Evolutionary conservation across 2,888 invertebrate genomes (phyloP).

Genomic region (Mimumesa dahlbomi): DNA sequence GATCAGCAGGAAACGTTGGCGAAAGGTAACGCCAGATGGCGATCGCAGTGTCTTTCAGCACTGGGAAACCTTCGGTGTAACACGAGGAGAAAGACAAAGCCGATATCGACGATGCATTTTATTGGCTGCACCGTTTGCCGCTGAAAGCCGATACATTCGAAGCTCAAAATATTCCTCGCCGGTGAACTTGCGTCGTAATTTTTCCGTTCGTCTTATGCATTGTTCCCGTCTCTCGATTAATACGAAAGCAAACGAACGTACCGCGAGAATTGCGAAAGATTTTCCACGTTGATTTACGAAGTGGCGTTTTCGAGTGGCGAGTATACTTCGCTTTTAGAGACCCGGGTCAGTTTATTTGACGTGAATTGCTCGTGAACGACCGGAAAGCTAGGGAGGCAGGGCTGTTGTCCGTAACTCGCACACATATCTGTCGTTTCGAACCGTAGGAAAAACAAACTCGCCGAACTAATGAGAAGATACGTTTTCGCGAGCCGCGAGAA

Average conservation of each 20-base stretch:
- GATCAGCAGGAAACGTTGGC: constrained; percentile 22
- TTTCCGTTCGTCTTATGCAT: too few species aligned
- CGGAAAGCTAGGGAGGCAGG: too few species aligned
- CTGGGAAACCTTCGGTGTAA: constrained; percentile 14
- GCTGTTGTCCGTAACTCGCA: neutral
- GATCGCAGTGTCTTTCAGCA: constrained; percentile 41
- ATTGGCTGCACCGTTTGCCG: neutral
- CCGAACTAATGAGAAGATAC: neutral
- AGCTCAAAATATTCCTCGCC: too few species aligned
- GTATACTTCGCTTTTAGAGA: neutral
- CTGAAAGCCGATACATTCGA: neutral
- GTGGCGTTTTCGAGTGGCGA: neutral
- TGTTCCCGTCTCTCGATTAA: too few species aligned
- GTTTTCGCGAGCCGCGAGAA: neutral
- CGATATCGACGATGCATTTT: constrained; percentile 15
- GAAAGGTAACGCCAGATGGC: constrained; percentile 60
- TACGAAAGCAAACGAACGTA: too few species aligned
- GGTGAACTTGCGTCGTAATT: too few species aligned
- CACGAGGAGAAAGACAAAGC: constrained; percentile 24
- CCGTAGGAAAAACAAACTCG: neutral
- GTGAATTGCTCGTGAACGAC: neutral
- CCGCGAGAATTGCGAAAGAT: too few species aligned
- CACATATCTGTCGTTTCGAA: neutral
- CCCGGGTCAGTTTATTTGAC: neutral
- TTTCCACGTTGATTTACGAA: neutral